phyloP scores from a whole-genome alignment of 2,113 vertebrate genomes.

The Kobus ellipsiprymnus region DNA sequence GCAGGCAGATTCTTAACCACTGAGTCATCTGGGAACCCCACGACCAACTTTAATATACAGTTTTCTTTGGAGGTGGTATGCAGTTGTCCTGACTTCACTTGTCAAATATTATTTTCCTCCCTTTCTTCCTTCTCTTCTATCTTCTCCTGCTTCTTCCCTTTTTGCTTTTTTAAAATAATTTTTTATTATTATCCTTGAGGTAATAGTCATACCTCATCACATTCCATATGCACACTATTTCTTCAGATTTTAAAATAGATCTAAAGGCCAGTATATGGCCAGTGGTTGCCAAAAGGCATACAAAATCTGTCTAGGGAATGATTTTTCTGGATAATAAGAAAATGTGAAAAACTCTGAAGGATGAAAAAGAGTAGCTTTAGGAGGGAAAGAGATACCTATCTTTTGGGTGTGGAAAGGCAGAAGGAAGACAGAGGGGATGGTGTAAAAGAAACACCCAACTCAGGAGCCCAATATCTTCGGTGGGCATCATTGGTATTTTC shows the following conservation, averaged over 20 bases:
- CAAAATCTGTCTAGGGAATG: neutral
- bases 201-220: neutral
- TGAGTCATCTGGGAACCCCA: neutral
- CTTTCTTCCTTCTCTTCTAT: neutral
- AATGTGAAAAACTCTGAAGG: neutral
- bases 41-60: neutral
- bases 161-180: neutral
- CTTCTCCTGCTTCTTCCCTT: neutral
- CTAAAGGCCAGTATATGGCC: neutral
- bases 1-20: neutral
- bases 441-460: neutral
- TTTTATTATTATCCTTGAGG: neutral
- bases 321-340: neutral
- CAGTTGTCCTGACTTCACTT: neutral
- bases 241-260: neutral
- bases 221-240: neutral
- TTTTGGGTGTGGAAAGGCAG: neutral
- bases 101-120: neutral
- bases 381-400: neutral
- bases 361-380: neutral
- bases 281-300: neutral
- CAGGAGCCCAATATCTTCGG: neutral
- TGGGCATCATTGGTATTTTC: neutral
- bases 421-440: neutral
- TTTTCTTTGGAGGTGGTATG: neutral